Percentiles rank a stretch among this genome's conserved stretches.
phyloP scores from a whole-genome alignment of 1,140 invertebrate species.

The Dreissena polymorpha region DNA sequence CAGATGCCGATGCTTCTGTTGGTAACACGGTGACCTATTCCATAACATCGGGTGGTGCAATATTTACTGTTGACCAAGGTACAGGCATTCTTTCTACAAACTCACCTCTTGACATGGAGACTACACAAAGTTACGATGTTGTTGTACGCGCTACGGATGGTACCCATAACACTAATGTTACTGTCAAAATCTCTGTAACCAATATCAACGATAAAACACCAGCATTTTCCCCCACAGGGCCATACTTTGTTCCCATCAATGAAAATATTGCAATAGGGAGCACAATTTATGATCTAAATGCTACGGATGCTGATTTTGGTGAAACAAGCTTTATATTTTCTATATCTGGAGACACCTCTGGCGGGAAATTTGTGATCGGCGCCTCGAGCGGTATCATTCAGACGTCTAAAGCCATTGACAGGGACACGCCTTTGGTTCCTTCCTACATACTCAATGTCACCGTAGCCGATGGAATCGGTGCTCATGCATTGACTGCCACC shows the following conservation, averaged over 20 bases:
- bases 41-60: constrained; percentile 50
- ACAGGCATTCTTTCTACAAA: constrained; percentile 52
- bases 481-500: constrained; percentile 79
- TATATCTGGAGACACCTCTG: constrained; percentile 43
- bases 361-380: constrained; percentile 47
- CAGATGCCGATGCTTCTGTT: constrained; percentile 59
- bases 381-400: constrained; percentile 53
- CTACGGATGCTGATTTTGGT: constrained; percentile 93
- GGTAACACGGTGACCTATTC: constrained; percentile 56
- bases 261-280: constrained; percentile 37
- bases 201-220: constrained; percentile 54
- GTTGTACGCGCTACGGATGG: constrained; percentile 40
- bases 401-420: constrained; percentile 50
- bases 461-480: constrained; percentile 90
- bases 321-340: constrained; percentile 39
- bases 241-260: constrained; percentile 37
- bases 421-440: constrained; percentile 64
- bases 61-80: constrained; percentile 44
- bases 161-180: constrained; percentile 41
- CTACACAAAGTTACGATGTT: constrained; percentile 19
- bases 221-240: constrained; percentile 37
- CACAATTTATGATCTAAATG: constrained; percentile 84
- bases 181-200: constrained; percentile 57
- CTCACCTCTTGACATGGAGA: constrained; percentile 37
- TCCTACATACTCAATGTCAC: constrained; percentile 91